A percentile compares a stretch with the other conserved stretches of the same genome.
Conservation (phyloP, 2,888 invertebrate genomes). For the Toxonevra muliebris region DNA sequence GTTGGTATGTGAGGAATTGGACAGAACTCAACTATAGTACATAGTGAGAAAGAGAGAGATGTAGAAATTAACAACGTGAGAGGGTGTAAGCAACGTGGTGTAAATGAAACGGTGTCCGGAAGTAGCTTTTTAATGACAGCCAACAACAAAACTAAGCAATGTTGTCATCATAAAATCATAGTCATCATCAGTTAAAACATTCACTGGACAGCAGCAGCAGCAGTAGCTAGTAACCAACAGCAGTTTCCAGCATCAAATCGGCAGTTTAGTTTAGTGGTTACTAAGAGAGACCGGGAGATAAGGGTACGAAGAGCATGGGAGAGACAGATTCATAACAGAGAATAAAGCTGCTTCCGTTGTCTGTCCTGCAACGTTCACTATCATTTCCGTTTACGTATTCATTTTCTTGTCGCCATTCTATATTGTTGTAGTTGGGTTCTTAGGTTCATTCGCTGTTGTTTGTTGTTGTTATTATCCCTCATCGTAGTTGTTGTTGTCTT, state of each 20-base stretch:
- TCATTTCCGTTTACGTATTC: conserved; percentile 19
- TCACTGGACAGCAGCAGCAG: conserved; percentile 7
- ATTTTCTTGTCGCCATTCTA: conserved; percentile 24
- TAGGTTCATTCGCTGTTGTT: not conserved
- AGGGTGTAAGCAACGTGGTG: not conserved
- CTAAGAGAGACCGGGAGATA: too few species aligned
- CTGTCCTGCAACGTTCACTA: not conserved
- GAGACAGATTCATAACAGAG: too few species aligned
- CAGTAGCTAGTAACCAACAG: not conserved
- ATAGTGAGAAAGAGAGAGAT: too few species aligned
- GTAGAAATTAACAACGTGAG: too few species aligned
- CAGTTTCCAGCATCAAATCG: not conserved
- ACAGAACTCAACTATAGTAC: too few species aligned
- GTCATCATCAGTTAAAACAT: not conserved
- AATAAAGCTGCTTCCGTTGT: too few species aligned
- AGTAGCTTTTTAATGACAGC: conserved; percentile 1
- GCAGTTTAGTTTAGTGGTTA: too few species aligned
- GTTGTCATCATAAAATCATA: not conserved
- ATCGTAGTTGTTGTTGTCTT: not conserved
- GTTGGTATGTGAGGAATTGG: too few species aligned
- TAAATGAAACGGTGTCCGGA: not conserved
- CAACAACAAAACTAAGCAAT: not conserved
- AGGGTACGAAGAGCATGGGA: too few species aligned
- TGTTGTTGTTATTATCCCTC: not conserved
- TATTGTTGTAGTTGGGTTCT: not conserved